Percentiles rank a stretch among this genome's conserved stretches.
These are phyloP conservation scores for Trissolcus japonicus DNA, from an alignment of 2,888 invertebrate species.

Conservation along the genomic window DNA sequence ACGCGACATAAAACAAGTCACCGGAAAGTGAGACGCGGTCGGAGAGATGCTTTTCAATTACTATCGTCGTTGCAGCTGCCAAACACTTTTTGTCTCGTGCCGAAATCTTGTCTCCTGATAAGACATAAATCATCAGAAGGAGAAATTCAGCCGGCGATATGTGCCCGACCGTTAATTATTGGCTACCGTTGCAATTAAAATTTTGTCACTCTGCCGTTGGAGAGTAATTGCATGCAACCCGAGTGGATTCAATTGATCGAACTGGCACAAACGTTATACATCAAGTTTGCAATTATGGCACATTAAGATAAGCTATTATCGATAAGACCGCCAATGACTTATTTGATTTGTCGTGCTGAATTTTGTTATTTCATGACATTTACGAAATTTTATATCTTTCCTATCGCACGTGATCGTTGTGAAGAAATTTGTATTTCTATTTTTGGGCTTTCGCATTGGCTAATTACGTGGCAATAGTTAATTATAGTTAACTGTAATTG, in stretches of 20 bases:
- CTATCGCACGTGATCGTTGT: no score
- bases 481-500: no score
- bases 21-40: no score
- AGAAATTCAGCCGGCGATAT: slow-evolving; percentile 61
- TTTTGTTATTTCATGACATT: not conserved
- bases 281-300: slow-evolving; percentile 3
- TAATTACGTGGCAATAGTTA: no score
- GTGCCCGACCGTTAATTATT: slow-evolving; percentile 59
- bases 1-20: not conserved
- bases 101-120: slow-evolving; percentile 59
- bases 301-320: not conserved
- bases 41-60: slow-evolving; percentile 39
- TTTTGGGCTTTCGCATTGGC: no score
- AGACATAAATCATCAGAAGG: slow-evolving; percentile 61
- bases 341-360: not conserved
- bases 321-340: not conserved
- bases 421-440: no score
- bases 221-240: slow-evolving; percentile 38
- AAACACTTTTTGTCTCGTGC: slow-evolving; percentile 58
- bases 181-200: slow-evolving; percentile 59
- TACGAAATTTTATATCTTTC: not conserved
- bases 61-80: slow-evolving; percentile 41
- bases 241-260: slow-evolving; percentile 22
- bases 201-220: slow-evolving; percentile 49
- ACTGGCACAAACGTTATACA: slow-evolving; percentile 6